A percentile compares a stretch with the other conserved stretches of the same genome.
phyloP scores from a whole-genome alignment of 2,888 invertebrate genomes.

The Drosophila prolongata region DNA sequence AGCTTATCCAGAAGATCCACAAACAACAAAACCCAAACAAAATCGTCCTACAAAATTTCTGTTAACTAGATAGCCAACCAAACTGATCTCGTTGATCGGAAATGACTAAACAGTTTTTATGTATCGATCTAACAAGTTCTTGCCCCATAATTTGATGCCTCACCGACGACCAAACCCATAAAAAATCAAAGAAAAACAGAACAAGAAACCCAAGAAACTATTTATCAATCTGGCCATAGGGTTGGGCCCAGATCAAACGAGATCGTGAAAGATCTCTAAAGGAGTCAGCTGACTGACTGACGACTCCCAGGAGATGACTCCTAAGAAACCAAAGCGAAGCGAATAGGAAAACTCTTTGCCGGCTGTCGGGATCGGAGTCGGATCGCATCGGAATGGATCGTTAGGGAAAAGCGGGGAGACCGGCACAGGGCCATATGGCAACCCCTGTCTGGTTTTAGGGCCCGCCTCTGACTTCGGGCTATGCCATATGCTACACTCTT shows the following conservation, averaged over 20 bases:
- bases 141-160: slow-evolving; percentile 61
- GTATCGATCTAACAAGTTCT: slow-evolving; percentile 63
- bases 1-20: slow-evolving; percentile 49
- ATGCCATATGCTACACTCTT: slow-evolving; percentile 74
- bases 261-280: slow-evolving; percentile 70
- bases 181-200: slow-evolving; percentile 43
- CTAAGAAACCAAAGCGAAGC: slow-evolving; percentile 37
- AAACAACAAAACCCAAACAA: slow-evolving; percentile 39
- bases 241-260: slow-evolving; percentile 63
- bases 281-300: slow-evolving; percentile 59
- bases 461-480: slow-evolving; percentile 42
- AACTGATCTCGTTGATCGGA: slow-evolving; percentile 53
- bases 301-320: slow-evolving; percentile 40
- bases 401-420: slow-evolving; percentile 22
- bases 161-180: slow-evolving; percentile 46
- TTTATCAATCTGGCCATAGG: slow-evolving; percentile 56
- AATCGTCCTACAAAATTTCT: slow-evolving; percentile 45
- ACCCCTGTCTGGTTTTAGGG: slow-evolving; percentile 42
- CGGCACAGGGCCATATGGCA: slow-evolving; percentile 59
- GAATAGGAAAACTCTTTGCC: slow-evolving; percentile 54
- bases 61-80: slow-evolving; percentile 54
- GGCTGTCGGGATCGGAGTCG: slow-evolving; percentile 43
- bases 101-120: slow-evolving; percentile 62
- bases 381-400: slow-evolving; percentile 10
- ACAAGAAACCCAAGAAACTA: slow-evolving; percentile 47